Evolutionary conservation across 1,140 invertebrate species (phyloP).

Genomic region (Medauroidea extradentata): DNA sequence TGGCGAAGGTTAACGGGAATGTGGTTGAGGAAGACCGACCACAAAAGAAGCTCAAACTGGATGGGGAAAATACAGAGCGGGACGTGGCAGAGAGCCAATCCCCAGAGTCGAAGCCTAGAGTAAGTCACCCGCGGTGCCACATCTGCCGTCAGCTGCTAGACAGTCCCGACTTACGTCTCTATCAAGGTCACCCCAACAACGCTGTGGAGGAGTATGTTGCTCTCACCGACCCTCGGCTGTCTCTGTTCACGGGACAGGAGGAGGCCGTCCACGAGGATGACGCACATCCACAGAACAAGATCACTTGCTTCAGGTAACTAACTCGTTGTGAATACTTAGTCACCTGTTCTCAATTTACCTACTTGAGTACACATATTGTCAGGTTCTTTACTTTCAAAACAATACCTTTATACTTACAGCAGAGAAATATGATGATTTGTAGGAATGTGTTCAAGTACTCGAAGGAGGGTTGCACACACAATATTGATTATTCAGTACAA

Average conservation of each 20-base stretch:
- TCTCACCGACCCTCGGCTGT: conserved; percentile 68
- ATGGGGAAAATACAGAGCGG: neutral
- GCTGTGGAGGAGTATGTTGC: conserved; percentile 72
- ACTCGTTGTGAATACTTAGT: neutral
- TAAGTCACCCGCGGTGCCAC: conserved; percentile 40
- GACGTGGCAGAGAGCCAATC: neutral
- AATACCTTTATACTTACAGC: neutral
- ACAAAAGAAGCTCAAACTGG: neutral
- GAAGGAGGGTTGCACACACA: too few relatives aligned
- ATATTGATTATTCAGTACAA: too few relatives aligned
- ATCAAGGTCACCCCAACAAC: conserved; percentile 69
- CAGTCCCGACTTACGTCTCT: conserved; percentile 59
- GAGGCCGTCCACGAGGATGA: conserved; percentile 49
- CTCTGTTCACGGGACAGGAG: conserved; percentile 63
- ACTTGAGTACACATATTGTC: too few relatives aligned
- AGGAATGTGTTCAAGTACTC: neutral
- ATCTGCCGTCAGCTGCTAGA: conserved; percentile 60
- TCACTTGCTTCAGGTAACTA: conserved; percentile 50
- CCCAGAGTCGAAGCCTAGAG: neutral
- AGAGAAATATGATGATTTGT: neutral
- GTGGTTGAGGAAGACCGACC: neutral
- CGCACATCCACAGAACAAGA: conserved; percentile 59
- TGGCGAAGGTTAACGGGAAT: neutral
- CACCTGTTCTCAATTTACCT: too few relatives aligned
- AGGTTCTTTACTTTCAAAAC: neutral